Evolutionary conservation across 2,113 vertebrate species (phyloP).

Genomic region (Prunella himalayana): DNA sequence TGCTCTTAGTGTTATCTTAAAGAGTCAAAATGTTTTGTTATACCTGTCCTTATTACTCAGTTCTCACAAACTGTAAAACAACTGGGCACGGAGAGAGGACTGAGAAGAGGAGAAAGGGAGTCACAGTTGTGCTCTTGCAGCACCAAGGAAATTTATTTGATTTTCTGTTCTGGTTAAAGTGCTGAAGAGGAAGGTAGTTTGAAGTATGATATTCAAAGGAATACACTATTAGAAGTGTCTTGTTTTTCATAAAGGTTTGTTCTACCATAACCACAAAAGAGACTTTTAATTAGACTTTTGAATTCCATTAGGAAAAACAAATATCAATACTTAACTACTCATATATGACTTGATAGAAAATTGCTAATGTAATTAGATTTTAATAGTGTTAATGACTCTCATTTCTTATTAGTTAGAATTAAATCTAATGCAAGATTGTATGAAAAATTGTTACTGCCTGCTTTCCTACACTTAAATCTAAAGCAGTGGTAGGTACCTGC

Average conservation of each 20-base stretch:
- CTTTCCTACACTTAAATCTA: slow-evolving; percentile 52
- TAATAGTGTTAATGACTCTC: slow-evolving; percentile 75
- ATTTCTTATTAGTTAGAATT: slow-evolving; percentile 77
- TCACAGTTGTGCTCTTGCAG: not conserved
- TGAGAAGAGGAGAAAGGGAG: not conserved
- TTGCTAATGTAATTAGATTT: slow-evolving; percentile 76
- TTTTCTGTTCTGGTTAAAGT: not conserved
- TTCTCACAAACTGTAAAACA: not conserved
- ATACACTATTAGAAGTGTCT: slow-evolving; percentile 51
- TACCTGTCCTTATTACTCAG: not conserved
- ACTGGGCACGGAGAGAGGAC: not conserved
- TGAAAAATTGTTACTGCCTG: slow-evolving; percentile 56
- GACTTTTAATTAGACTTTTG: slow-evolving; percentile 76
- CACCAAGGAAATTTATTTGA: not conserved
- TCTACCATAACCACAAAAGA: slow-evolving; percentile 67
- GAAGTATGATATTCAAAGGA: slow-evolving; percentile 35
- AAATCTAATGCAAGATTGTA: slow-evolving; percentile 63
- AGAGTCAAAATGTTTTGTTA: not conserved
- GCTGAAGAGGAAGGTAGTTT: not conserved
- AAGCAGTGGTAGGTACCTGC: slow-evolving; percentile 23
- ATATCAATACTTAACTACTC: slow-evolving; percentile 73
- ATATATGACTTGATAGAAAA: slow-evolving; percentile 73
- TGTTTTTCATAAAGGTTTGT: slow-evolving; percentile 57
- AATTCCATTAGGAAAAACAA: slow-evolving; percentile 77
- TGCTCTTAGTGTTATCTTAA: not conserved